These are phyloP conservation scores for Strigamia transsilvanica DNA, from an alignment of 2,888 invertebrate genomes.

Conservation along the genomic window DNA sequence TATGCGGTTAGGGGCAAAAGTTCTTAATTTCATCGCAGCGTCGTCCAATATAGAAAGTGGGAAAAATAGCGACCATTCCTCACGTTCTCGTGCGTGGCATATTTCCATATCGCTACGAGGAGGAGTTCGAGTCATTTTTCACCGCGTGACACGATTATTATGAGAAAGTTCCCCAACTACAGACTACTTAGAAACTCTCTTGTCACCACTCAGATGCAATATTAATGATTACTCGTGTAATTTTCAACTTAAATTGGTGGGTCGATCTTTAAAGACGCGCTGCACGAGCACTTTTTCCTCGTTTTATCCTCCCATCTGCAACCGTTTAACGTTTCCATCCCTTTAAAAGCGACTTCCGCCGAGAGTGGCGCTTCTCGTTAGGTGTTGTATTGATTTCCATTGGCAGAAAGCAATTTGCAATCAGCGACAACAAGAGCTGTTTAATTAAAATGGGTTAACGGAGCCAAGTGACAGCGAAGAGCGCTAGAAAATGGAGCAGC, in stretches of 20 bases:
- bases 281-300: background rate
- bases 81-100: slow-evolving; percentile 18
- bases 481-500: background rate
- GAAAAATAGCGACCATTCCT: slow-evolving; percentile 35
- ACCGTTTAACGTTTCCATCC: slow-evolving; percentile 28
- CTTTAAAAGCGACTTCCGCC: slow-evolving; percentile 24
- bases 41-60: slow-evolving; percentile 4
- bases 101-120: slow-evolving; percentile 25
- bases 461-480: slow-evolving; percentile 10
- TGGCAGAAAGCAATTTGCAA: slow-evolving; percentile 42
- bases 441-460: slow-evolving; percentile 36
- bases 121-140: slow-evolving; percentile 11
- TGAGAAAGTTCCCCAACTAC: slow-evolving; percentile 1
- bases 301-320: background rate
- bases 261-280: slow-evolving; percentile 13
- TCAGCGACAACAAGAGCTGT: slow-evolving; percentile 41
- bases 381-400: slow-evolving; percentile 38
- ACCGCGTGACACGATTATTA: slow-evolving; percentile 27
- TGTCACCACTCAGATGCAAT: slow-evolving; percentile 42
- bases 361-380: slow-evolving; percentile 14
- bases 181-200: slow-evolving; percentile 40
- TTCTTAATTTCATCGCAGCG: slow-evolving; percentile 9
- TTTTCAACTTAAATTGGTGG: slow-evolving; percentile 11
- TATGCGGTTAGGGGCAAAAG: background rate
- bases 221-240: slow-evolving; percentile 40